These are phyloP conservation scores for Ovis canadensis DNA, from an alignment of 2,113 vertebrate species.

Conservation along the genomic window DNA sequence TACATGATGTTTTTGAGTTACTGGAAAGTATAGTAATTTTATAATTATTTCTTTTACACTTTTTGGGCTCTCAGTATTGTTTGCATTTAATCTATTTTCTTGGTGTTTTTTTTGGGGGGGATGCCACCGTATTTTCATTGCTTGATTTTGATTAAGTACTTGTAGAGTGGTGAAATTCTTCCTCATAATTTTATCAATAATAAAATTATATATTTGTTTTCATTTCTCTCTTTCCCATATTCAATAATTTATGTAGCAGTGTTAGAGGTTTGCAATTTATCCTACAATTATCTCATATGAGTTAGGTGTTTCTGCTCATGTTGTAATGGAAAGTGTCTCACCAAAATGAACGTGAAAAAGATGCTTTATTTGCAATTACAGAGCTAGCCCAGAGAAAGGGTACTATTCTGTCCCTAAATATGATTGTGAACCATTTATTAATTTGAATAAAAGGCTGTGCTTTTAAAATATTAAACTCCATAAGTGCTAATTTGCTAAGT, in stretches of 20 bases:
- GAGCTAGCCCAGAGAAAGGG: background rate
- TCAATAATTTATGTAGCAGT: background rate
- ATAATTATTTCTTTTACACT: background rate
- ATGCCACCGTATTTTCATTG: background rate
- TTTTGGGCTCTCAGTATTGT: background rate
- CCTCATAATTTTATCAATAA: background rate
- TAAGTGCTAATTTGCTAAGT: constrained; percentile 77
- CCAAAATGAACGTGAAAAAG: constrained; percentile 7
- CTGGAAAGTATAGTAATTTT: background rate
- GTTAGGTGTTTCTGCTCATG: constrained; percentile 19
- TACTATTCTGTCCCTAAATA: constrained; percentile 17
- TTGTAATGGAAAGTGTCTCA: constrained; percentile 15
- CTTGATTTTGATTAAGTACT: constrained; percentile 9
- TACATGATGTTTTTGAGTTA: background rate
- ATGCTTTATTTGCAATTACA: constrained; percentile 22
- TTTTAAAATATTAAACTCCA: constrained; percentile 79
- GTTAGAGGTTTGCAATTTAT: constrained; percentile 2
- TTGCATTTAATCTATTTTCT: background rate
- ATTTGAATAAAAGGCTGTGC: constrained; percentile 62
- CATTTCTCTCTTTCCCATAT: background rate
- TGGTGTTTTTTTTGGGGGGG: background rate
- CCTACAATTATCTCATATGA: background rate
- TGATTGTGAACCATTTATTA: constrained; percentile 66
- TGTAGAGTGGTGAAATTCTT: background rate
- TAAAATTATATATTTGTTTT: constrained; percentile 13